Conservation (phyloP, 1,140 invertebrate species). For the Heliconius hewitsoni region DNA sequence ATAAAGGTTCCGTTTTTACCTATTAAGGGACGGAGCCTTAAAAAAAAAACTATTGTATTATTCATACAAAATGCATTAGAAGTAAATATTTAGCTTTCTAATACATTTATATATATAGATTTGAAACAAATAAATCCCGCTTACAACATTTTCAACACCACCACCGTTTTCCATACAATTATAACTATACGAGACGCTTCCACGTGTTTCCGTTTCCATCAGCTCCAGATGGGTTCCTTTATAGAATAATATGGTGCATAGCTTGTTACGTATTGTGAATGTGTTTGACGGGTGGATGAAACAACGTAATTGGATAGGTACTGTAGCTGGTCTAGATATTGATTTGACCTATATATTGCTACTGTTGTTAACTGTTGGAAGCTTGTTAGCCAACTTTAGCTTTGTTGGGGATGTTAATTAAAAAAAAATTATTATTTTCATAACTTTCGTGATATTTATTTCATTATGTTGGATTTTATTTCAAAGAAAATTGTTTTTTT, state of each 20-base stretch:
- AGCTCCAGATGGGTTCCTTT: background rate
- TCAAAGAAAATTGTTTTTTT: no score
- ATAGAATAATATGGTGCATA: background rate
- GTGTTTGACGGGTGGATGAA: slow-evolving; percentile 25
- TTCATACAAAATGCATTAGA: no score
- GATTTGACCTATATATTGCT: slow-evolving; percentile 17
- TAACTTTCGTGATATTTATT: no score
- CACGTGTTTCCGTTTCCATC: slow-evolving; percentile 3
- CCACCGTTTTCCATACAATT: background rate
- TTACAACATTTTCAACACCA: no score
- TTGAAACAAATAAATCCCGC: no score
- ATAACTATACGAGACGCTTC: background rate
- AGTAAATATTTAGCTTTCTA: no score
- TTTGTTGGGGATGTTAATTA: background rate
- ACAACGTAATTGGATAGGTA: slow-evolving; percentile 20
- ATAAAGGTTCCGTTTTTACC: no score
- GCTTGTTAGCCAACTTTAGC: background rate
- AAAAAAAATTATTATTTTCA: background rate
- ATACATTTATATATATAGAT: no score
- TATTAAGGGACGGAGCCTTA: no score
- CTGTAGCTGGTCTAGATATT: background rate
- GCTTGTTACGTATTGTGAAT: slow-evolving; percentile 17
- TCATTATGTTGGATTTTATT: no score
- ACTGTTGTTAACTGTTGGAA: background rate
- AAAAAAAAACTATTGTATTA: no score